Conservation (phyloP, 2,797 vertebrate species). For the Trachops cirrhosus region DNA sequence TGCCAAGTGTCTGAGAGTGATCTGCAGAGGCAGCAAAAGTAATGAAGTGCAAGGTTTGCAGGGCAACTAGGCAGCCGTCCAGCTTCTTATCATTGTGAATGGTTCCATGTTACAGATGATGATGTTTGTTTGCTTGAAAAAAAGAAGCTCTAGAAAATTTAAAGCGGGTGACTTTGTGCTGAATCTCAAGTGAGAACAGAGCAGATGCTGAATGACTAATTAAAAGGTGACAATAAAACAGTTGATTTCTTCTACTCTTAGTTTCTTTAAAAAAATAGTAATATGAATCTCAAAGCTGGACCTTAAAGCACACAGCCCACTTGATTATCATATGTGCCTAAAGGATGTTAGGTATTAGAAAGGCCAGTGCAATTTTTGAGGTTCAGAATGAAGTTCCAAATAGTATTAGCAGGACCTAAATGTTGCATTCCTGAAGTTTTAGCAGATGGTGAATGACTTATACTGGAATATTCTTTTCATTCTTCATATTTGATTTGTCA, state of each 20-base stretch:
- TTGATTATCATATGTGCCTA: slow-evolving; percentile 41
- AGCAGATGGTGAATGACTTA: not conserved
- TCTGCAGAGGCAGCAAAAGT: slow-evolving; percentile 48
- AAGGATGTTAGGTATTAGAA: slow-evolving; percentile 17
- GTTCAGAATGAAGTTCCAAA: not conserved
- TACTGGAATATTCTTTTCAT: not conserved
- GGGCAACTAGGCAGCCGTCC: slow-evolving; percentile 78
- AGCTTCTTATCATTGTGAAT: slow-evolving; percentile 83
- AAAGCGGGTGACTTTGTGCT: slow-evolving; percentile 77
- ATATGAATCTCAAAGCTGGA: slow-evolving; percentile 45
- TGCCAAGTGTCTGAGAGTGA: not conserved
- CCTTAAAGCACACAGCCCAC: slow-evolving; percentile 57
- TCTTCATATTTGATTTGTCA: not conserved
- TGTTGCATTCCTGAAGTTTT: not conserved
- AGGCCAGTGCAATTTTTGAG: not conserved
- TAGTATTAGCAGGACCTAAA: not conserved
- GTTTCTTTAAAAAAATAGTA: slow-evolving; percentile 61
- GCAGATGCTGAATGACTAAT: slow-evolving; percentile 46
- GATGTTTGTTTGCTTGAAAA: slow-evolving; percentile 74
- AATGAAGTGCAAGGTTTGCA: slow-evolving; percentile 79
- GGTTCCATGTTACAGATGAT: not conserved
- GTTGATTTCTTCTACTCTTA: not conserved
- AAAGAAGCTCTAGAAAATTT: slow-evolving; percentile 75
- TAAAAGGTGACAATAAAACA: not conserved
- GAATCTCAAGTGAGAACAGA: slow-evolving; percentile 48